These are phyloP conservation scores for Ophioninae sp. DNA, from an alignment of 2,888 invertebrate genomes.

Conservation along the genomic window DNA sequence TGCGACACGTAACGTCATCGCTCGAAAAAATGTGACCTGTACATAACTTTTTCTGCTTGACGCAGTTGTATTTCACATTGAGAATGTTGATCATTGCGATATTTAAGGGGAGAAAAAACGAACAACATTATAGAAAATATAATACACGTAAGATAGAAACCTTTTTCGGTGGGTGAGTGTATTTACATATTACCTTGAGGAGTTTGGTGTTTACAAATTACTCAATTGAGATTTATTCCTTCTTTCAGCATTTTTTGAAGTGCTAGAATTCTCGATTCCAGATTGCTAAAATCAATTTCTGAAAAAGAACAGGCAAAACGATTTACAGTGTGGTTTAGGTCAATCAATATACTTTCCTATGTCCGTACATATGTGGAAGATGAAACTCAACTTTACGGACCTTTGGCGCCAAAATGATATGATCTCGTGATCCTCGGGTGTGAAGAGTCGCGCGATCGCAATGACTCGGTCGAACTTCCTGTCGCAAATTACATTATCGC, in stretches of 20 bases:
- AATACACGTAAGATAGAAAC: conserved; percentile 51
- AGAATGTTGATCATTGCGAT: conserved; percentile 59
- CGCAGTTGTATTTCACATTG: conserved; percentile 54
- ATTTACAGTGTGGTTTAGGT: neutral
- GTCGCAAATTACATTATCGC: neutral
- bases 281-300: conserved; percentile 78
- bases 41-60: conserved; percentile 58
- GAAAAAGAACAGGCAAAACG: conserved; percentile 11
- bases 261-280: conserved; percentile 80
- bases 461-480: conserved; percentile 69
- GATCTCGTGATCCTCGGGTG: conserved; percentile 61
- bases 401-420: conserved; percentile 64
- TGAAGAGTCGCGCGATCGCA: conserved; percentile 66
- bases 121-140: conserved; percentile 53
- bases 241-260: conserved; percentile 80
- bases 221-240: conserved; percentile 72
- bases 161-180: conserved; percentile 13
- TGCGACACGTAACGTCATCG: conserved; percentile 19
- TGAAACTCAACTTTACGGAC: conserved; percentile 24
- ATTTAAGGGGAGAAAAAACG: conserved; percentile 32
- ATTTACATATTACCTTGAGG: conserved; percentile 53
- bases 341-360: neutral
- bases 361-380: neutral
- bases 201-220: conserved; percentile 17
- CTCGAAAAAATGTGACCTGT: conserved; percentile 48